These are phyloP conservation scores for Sylvietta virens DNA, from an alignment of 2,113 vertebrate species.

Conservation along the genomic window DNA sequence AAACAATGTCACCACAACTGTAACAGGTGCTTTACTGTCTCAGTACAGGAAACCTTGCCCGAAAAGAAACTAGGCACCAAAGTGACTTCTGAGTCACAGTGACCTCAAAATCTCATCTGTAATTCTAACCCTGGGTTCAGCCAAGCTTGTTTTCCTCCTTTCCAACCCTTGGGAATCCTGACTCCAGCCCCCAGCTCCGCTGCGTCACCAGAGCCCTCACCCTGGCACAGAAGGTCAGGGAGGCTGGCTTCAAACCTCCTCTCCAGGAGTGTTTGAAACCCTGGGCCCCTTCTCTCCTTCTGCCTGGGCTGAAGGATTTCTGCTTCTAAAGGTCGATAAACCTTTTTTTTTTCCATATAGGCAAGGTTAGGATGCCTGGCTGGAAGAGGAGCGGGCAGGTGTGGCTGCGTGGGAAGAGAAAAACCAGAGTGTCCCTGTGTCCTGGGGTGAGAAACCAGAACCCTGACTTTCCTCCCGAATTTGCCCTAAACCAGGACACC, in stretches of 20 bases:
- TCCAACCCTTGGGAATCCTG: not conserved
- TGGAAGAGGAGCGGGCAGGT: not conserved
- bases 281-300: not conserved
- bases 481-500: too few species aligned
- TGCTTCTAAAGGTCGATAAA: not conserved
- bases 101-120: rapidly evolving
- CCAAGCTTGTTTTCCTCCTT: rapidly evolving
- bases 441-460: too few species aligned
- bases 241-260: not conserved
- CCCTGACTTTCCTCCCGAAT: too few species aligned
- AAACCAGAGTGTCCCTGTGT: rapidly evolving
- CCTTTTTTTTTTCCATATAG: not conserved
- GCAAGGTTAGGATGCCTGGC: rapidly evolving
- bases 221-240: rapidly evolving
- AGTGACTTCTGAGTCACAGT: not conserved
- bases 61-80: too few species aligned
- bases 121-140: not conserved
- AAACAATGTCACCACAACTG: not conserved
- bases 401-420: not conserved
- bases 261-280: not conserved
- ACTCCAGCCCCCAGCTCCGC: not conserved
- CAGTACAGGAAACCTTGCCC: not conserved
- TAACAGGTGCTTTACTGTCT: too few species aligned
- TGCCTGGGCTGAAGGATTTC: not conserved
- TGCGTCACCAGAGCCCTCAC: rapidly evolving